These are phyloP conservation scores for Lasioglossum oenotherae DNA, from an alignment of 2,888 invertebrate species.

Conservation along the genomic window DNA sequence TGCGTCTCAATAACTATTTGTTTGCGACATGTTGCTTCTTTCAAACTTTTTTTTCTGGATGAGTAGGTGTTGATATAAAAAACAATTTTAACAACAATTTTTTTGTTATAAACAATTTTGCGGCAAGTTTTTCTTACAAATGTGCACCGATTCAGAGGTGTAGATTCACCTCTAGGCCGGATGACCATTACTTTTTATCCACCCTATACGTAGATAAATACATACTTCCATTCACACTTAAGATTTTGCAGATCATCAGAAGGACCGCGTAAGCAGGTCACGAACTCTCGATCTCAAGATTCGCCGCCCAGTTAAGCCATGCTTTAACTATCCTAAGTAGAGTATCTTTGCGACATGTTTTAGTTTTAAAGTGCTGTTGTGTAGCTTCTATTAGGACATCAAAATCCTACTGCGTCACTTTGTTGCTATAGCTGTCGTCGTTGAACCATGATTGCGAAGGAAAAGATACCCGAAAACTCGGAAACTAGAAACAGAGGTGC, in stretches of 20 bases:
- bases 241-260: not conserved
- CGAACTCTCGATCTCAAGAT: not conserved
- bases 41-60: too few relatives aligned
- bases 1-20: too few relatives aligned
- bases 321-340: not conserved
- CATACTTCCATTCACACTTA: not conserved
- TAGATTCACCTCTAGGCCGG: too few relatives aligned
- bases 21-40: too few relatives aligned
- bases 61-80: too few relatives aligned
- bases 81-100: too few relatives aligned
- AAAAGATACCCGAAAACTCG: not conserved
- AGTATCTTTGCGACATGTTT: not conserved
- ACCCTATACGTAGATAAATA: not conserved
- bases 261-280: not conserved
- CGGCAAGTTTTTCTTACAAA: too few relatives aligned
- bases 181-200: too few relatives aligned
- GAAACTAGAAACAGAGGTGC: not conserved
- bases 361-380: not conserved
- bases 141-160: too few relatives aligned
- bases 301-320: slow-evolving; percentile 6
- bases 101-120: too few relatives aligned
- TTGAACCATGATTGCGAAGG: not conserved
- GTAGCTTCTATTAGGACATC: not conserved
- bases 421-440: not conserved
- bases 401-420: not conserved